These are phyloP conservation scores for Anguilla rostrata DNA, from an alignment of 2,113 vertebrate genomes.

Conservation along the genomic window DNA sequence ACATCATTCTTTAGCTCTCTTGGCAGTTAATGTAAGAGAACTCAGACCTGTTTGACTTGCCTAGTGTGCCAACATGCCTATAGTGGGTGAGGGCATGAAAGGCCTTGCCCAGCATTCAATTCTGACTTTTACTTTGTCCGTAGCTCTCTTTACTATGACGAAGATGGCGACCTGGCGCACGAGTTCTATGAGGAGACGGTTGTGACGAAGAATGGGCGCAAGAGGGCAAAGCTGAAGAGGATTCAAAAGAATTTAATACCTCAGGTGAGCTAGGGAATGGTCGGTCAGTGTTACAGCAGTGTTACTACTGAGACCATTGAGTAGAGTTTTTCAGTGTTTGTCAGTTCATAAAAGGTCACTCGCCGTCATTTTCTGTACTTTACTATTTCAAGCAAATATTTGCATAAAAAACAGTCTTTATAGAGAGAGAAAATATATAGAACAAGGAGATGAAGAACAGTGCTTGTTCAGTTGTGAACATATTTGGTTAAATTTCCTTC, in stretches of 20 bases:
- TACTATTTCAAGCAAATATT: background rate
- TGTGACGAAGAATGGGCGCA: conserved; percentile 94
- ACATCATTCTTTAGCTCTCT: background rate
- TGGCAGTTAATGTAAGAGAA: background rate
- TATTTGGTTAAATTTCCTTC: too few relatives aligned
- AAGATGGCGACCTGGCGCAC: conserved; percentile 95
- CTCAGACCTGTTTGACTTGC: background rate
- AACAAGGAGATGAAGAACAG: too few relatives aligned
- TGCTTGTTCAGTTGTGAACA: too few relatives aligned
- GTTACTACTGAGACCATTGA: too few relatives aligned
- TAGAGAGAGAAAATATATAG: too few relatives aligned
- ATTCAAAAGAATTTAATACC: conserved; percentile 95
- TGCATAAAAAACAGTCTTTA: background rate
- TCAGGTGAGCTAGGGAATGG: conserved; percentile 77
- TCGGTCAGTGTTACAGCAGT: background rate
- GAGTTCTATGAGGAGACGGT: conserved; percentile 98
- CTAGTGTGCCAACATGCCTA: background rate
- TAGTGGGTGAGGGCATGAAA: background rate
- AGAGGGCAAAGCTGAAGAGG: conserved; percentile 92
- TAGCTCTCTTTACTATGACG: conserved; percentile 95
- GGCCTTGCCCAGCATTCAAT: background rate
- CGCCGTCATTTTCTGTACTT: background rate
- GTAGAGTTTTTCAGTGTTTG: conserved; percentile 14
- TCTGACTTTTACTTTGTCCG: background rate
- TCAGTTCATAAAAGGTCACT: background rate